phyloP scores from a whole-genome alignment of 2,113 vertebrate genomes.

The Xiphophorus hellerii region DNA sequence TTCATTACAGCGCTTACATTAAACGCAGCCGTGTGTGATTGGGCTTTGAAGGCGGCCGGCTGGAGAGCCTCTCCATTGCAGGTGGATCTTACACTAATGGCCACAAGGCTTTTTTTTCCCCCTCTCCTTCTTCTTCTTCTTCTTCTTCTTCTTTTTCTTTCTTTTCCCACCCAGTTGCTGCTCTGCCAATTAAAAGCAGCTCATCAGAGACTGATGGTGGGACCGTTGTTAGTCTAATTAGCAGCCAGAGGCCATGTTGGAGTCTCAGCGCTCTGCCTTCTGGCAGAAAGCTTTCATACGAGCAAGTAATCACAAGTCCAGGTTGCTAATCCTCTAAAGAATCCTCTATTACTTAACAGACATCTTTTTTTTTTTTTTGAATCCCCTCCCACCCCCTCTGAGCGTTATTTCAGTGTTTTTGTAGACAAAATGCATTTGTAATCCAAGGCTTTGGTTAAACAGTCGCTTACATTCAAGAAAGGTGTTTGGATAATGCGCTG shows the following conservation, averaged over 20 bases:
- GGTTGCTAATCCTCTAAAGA: constrained; percentile 42
- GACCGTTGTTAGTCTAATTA: constrained; percentile 67
- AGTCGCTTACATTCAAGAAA: background rate
- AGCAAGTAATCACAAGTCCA: constrained; percentile 68
- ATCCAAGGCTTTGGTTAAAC: background rate
- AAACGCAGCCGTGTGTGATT: constrained; percentile 5
- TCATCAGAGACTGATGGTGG: constrained; percentile 59
- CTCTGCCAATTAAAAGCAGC: constrained; percentile 66
- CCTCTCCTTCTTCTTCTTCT: no score
- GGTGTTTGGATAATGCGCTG: background rate
- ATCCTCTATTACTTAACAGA: constrained; percentile 41
- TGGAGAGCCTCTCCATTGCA: constrained; percentile 16
- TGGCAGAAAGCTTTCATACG: constrained; percentile 38
- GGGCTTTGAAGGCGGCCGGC: constrained; percentile 25
- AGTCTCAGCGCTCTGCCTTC: constrained; percentile 33
- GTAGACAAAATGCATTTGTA: constrained; percentile 1
- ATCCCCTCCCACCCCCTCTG: background rate
- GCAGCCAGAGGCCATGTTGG: constrained; percentile 53
- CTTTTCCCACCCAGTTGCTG: constrained; percentile 32
- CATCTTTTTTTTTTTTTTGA: background rate
- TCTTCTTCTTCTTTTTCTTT: background rate
- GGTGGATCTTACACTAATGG: constrained; percentile 43
- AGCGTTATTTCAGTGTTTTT: constrained; percentile 10
- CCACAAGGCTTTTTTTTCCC: constrained; percentile 35
- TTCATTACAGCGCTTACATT: constrained; percentile 13